A percentile compares a stretch with the other conserved stretches of the same genome.
Conservation (phyloP, 2,888 invertebrate species). For the Rotaria socialis region DNA sequence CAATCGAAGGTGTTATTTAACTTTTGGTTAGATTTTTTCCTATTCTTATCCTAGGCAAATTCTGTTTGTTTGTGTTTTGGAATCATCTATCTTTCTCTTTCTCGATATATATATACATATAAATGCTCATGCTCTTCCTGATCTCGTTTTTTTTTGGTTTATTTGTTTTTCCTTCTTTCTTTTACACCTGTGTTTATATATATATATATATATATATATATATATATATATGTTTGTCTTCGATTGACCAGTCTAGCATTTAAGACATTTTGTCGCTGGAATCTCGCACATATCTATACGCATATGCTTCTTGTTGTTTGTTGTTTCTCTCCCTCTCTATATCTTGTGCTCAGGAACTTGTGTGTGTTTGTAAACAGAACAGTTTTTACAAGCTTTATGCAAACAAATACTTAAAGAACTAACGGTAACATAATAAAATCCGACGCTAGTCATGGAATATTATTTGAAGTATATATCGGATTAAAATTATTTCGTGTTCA, state of each 20-base stretch:
- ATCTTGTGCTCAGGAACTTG: too few relatives aligned
- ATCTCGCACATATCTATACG: too few relatives aligned
- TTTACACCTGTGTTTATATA: constrained; percentile 15
- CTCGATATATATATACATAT: neutral
- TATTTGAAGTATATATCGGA: neutral
- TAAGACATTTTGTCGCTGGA: neutral
- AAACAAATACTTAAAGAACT: too few relatives aligned
- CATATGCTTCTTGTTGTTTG: too few relatives aligned
- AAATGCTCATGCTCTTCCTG: neutral
- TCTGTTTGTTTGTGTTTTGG: neutral
- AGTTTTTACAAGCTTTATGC: too few relatives aligned
- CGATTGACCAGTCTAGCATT: constrained; percentile 18
- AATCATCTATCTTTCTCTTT: too few relatives aligned
- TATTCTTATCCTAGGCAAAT: neutral
- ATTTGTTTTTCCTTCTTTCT: neutral
- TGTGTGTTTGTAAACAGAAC: too few relatives aligned
- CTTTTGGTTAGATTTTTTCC: too few relatives aligned
- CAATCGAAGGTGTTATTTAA: constrained; percentile 32
- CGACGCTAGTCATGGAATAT: too few relatives aligned
- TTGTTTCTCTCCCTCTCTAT: too few relatives aligned
- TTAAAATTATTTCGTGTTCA: neutral
- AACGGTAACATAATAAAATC: too few relatives aligned
- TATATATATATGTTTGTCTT: constrained; percentile 7
- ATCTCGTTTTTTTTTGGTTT: neutral
- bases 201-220: constrained; percentile 10